phyloP scores from a whole-genome alignment of 2,797 vertebrate genomes.

The Cyprinella venusta region DNA sequence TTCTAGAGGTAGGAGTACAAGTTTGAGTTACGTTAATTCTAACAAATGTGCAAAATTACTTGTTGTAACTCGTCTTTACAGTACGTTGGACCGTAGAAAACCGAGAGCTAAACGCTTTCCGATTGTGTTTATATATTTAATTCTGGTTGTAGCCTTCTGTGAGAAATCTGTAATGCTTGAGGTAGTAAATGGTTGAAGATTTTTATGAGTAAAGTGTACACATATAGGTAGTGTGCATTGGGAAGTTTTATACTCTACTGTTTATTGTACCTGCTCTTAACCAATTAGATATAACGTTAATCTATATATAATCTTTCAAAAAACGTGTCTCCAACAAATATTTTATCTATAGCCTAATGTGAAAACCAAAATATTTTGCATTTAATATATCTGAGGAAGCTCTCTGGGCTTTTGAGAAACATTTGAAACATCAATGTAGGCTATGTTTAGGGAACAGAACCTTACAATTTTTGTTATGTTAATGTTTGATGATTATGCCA shows the following conservation, averaged over 20 bases:
- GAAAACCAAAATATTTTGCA: background rate
- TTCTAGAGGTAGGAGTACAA: slow-evolving; percentile 85
- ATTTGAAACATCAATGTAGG: background rate
- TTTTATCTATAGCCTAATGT: background rate
- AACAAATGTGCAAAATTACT: background rate
- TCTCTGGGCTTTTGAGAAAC: background rate
- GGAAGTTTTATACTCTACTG: background rate
- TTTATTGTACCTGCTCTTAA: slow-evolving; percentile 4
- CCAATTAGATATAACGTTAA: background rate
- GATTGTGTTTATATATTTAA: background rate
- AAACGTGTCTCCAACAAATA: background rate
- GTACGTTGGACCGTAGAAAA: background rate
- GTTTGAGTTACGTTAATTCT: background rate
- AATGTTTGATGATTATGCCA: background rate
- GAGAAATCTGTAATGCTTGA: background rate
- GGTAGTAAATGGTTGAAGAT: background rate
- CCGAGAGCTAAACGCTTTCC: background rate
- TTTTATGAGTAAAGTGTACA: background rate
- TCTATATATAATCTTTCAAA: background rate
- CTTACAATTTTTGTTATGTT: background rate
- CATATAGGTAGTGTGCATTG: background rate
- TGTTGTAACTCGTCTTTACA: background rate
- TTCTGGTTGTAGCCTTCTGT: background rate
- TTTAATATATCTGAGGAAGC: background rate
- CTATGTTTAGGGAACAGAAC: background rate